Percentiles rank a stretch among this genome's conserved stretches.
These are phyloP conservation scores for Perca flavescens DNA, from an alignment of 2,113 vertebrate species.

Conservation along the genomic window DNA sequence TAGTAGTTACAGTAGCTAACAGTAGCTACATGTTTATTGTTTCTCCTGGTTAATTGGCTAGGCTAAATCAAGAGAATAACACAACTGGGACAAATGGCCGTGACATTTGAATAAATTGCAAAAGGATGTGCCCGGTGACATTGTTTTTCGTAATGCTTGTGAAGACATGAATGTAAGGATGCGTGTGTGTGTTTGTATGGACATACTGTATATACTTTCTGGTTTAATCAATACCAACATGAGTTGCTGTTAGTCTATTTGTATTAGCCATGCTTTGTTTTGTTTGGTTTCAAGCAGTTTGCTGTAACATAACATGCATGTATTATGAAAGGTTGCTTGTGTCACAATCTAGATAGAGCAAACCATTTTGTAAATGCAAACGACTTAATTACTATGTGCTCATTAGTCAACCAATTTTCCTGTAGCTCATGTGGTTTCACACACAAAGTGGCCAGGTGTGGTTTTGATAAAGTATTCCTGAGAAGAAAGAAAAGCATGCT, in stretches of 20 bases:
- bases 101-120: neutral
- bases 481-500: slow-evolving; percentile 20
- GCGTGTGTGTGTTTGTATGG: neutral
- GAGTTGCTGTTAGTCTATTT: neutral
- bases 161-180: neutral
- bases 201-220: neutral
- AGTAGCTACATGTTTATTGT: neutral
- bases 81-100: neutral
- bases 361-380: slow-evolving; percentile 23
- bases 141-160: neutral
- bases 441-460: slow-evolving; percentile 62
- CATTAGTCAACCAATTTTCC: slow-evolving; percentile 29
- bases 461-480: slow-evolving; percentile 38
- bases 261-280: neutral
- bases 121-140: neutral
- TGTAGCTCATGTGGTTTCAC: neutral
- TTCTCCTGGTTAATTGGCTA: neutral
- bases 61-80: neutral
- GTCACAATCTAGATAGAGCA: slow-evolving; percentile 6
- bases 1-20: neutral
- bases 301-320: neutral
- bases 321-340: neutral
- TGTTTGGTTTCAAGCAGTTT: neutral
- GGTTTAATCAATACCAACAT: neutral
- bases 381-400: slow-evolving; percentile 19